Evolutionary conservation across 2,888 invertebrate species (phyloP).

Genomic region (Scaptomyza parva): DNA sequence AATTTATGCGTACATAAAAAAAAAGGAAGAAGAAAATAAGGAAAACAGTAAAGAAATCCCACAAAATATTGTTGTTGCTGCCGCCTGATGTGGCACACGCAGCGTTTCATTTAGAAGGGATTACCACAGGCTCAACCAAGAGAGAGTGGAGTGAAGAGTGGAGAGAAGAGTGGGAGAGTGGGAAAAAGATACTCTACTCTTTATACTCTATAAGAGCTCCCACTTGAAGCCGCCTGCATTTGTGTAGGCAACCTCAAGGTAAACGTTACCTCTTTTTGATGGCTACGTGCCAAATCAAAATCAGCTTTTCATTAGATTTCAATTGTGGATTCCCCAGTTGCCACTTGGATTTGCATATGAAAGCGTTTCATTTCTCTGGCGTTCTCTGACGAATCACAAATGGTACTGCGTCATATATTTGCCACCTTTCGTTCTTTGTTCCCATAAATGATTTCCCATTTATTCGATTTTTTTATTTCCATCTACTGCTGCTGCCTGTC

Average conservation of each 20-base stretch:
- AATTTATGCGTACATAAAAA: slow-evolving; percentile 60
- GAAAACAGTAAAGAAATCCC: slow-evolving; percentile 49
- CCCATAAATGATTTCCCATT: slow-evolving; percentile 71
- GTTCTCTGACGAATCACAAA: slow-evolving; percentile 32
- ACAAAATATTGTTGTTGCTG: slow-evolving; percentile 57
- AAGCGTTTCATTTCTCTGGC: slow-evolving; percentile 64
- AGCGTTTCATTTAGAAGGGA: slow-evolving; percentile 71
- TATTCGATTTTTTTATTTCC: slow-evolving; percentile 46
- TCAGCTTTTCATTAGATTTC: slow-evolving; percentile 66
- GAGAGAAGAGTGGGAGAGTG: neutral
- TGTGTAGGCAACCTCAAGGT: slow-evolving; percentile 23
- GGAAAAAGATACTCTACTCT: neutral
- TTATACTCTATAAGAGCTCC: slow-evolving; percentile 52
- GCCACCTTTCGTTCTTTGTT: slow-evolving; percentile 73
- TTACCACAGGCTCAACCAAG: slow-evolving; percentile 56
- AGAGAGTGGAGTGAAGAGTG: too few relatives aligned
- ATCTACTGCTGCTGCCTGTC: slow-evolving; percentile 59
- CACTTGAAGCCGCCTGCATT: slow-evolving; percentile 46
- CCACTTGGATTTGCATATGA: slow-evolving; percentile 77
- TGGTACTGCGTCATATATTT: slow-evolving; percentile 65
- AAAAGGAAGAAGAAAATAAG: slow-evolving; percentile 21
- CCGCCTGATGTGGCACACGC: slow-evolving; percentile 49
- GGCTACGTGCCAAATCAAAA: slow-evolving; percentile 78
- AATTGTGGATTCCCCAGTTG: slow-evolving; percentile 42
- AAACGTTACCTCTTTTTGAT: neutral